Evolutionary conservation across 2,113 vertebrate genomes (phyloP).

Genomic region (Centropus unirufus): DNA sequence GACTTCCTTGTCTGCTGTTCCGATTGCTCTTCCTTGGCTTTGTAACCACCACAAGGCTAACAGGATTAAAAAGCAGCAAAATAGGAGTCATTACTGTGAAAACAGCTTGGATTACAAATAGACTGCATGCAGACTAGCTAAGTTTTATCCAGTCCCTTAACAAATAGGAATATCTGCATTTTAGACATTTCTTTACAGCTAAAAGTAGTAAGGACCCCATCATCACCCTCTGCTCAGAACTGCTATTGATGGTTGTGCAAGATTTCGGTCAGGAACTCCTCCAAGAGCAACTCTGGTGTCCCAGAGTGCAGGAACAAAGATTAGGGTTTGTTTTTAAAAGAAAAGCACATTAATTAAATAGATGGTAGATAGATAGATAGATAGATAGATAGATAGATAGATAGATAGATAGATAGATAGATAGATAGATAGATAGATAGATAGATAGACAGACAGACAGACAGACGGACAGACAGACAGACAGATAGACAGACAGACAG

Average conservation of each 20-base stretch:
- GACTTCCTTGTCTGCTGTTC: not conserved
- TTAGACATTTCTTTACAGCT: not conserved
- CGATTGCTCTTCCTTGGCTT: not conserved
- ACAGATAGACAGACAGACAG: too few relatives aligned
- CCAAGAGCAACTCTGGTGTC: not conserved
- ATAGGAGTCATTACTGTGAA: not conserved
- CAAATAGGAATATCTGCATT: not conserved
- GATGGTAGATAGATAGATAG: too few relatives aligned
- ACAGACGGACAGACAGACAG: too few relatives aligned
- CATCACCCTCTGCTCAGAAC: not conserved
- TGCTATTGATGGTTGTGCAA: accelerated
- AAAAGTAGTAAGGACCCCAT: not conserved
- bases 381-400: too few relatives aligned
- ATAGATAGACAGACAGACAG: too few relatives aligned
- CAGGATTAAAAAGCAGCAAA: constrained; percentile 6
- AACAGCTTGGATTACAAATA: not conserved
- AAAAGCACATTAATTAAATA: not conserved
- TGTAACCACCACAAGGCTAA: not conserved
- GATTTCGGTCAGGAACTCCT: not conserved
- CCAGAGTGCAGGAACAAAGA: not conserved
- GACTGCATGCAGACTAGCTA: not conserved
- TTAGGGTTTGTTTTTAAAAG: not conserved
- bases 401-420: too few relatives aligned
- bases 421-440: too few relatives aligned
- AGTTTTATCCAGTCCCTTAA: not conserved